phyloP scores from a whole-genome alignment of 2,888 invertebrate genomes.

The Cheilosia vernalis region DNA sequence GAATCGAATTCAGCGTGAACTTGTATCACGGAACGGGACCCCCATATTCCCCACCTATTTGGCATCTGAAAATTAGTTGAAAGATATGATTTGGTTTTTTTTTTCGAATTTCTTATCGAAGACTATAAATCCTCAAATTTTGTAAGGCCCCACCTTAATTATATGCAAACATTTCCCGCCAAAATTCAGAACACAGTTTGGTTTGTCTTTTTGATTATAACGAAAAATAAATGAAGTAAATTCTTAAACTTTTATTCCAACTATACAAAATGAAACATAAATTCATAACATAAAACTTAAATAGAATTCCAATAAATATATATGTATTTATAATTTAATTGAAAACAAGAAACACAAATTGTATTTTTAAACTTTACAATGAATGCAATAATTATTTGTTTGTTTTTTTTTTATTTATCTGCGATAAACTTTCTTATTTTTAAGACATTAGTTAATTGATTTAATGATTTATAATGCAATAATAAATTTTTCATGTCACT shows the following conservation, averaged over 20 bases:
- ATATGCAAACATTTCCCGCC: not conserved
- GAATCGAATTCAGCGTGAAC: too few relatives aligned
- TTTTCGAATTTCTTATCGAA: too few relatives aligned
- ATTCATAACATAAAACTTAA: slow-evolving; percentile 41
- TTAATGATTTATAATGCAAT: not conserved
- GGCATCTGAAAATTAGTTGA: too few relatives aligned
- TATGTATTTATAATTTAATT: not conserved
- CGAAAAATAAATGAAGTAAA: slow-evolving; percentile 50
- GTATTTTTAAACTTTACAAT: slow-evolving; percentile 59
- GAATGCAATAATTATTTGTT: slow-evolving; percentile 68
- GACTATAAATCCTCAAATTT: too few relatives aligned
- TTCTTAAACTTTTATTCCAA: slow-evolving; percentile 70
- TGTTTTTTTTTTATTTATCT: slow-evolving; percentile 45
- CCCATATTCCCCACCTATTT: too few relatives aligned
- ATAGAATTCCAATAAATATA: slow-evolving; percentile 20
- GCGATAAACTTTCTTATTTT: not conserved
- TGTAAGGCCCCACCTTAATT: too few relatives aligned
- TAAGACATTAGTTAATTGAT: not conserved
- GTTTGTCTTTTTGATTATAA: slow-evolving; percentile 19
- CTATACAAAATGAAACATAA: slow-evolving; percentile 64
- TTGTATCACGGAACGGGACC: too few relatives aligned
- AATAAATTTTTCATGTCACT: slow-evolving; percentile 46
- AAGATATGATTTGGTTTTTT: too few relatives aligned
- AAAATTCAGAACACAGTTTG: slow-evolving; percentile 20
- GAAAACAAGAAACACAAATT: slow-evolving; percentile 24